phyloP scores from a whole-genome alignment of 2,888 invertebrate genomes.

The Caenorhabditis panamensis region DNA sequence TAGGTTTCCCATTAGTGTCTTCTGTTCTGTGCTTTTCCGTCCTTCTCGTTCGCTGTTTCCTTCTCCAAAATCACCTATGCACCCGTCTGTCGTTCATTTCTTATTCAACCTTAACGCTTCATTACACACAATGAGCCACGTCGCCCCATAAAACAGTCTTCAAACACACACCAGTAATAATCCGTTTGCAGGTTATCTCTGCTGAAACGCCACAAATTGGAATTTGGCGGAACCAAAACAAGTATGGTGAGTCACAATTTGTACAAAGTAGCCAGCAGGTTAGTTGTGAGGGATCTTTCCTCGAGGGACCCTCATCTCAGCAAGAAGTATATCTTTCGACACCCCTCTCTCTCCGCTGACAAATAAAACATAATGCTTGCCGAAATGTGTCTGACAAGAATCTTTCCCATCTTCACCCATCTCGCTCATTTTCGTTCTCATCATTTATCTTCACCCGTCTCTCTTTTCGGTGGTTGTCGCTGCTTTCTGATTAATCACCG shows the following conservation, averaged over 20 bases:
- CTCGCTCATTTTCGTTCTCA: conserved; percentile 46
- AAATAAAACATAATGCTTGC: conserved; percentile 56
- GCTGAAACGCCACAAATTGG: background rate
- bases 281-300: conserved; percentile 4
- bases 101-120: conserved; percentile 51
- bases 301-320: background rate
- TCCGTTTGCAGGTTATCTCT: background rate
- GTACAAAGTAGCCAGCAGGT: background rate
- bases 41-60: conserved; percentile 1
- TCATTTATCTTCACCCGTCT: conserved; percentile 49
- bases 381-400: conserved; percentile 60
- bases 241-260: background rate
- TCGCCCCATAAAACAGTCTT: conserved; percentile 3
- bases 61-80: conserved; percentile 7
- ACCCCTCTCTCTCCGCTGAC: conserved; percentile 46
- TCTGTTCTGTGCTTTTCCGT: conserved; percentile 11
- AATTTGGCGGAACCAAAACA: background rate
- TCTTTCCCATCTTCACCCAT: conserved; percentile 25
- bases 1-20: background rate
- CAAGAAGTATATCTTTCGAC: conserved; percentile 36
- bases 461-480: conserved; percentile 21
- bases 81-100: conserved; percentile 39
- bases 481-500: background rate
- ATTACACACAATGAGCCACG: conserved; percentile 43
- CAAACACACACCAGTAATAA: background rate